Conservation (phyloP, 2,113 vertebrate species). For the Pseudois nayaur region DNA sequence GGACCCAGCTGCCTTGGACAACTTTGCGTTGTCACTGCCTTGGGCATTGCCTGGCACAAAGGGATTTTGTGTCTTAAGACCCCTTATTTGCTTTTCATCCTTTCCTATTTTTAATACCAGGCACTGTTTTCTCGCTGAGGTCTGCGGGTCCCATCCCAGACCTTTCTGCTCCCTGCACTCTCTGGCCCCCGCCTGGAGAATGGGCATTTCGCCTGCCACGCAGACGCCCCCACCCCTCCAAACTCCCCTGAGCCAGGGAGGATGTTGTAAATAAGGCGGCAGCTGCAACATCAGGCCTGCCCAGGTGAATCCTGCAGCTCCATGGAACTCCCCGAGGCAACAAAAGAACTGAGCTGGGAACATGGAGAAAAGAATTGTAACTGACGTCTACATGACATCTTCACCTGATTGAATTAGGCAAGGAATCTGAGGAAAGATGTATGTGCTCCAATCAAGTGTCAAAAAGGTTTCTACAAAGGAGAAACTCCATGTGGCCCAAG, state of each 20-base stretch:
- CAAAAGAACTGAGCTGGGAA: not conserved
- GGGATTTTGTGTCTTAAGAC: not conserved
- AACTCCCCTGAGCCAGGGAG: not conserved
- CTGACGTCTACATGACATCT: not conserved
- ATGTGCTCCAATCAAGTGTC: fast-evolving
- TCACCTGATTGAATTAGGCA: not conserved
- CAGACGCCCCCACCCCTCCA: fast-evolving
- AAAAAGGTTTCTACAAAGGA: not conserved
- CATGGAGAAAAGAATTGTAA: not conserved
- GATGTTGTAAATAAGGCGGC: not conserved
- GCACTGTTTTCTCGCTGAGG: not conserved
- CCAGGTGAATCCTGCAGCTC: not conserved
- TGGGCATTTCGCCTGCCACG: not conserved
- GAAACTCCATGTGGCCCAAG: not conserved
- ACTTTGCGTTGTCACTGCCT: not conserved
- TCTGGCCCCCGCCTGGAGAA: not conserved
- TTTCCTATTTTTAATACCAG: not conserved
- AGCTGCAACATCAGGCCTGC: not conserved
- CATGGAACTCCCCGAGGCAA: not conserved
- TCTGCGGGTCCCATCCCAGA: not conserved
- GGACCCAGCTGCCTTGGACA: not conserved
- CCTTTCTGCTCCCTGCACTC: not conserved
- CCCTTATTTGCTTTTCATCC: not conserved
- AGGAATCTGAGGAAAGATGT: not conserved
- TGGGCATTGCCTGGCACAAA: not conserved